These are phyloP conservation scores for Grantiella picta DNA, from an alignment of 2,113 vertebrate genomes.

Conservation along the genomic window DNA sequence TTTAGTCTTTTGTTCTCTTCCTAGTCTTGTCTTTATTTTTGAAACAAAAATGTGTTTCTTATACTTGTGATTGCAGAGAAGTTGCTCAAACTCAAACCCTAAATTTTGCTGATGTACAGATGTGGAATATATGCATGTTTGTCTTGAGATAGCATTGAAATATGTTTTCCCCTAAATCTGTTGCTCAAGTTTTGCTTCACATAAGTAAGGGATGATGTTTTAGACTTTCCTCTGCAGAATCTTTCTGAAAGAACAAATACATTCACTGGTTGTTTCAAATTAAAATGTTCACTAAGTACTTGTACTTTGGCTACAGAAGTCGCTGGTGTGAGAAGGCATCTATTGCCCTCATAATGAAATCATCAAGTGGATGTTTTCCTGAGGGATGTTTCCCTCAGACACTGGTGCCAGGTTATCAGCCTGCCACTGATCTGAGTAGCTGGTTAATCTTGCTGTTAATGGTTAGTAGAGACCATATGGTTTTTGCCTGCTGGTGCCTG, in stretches of 20 bases:
- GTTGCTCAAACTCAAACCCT: background rate
- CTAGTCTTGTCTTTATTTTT: background rate
- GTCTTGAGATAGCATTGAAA: background rate
- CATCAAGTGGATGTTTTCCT: background rate
- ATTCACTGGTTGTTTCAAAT: background rate
- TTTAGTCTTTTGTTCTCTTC: background rate
- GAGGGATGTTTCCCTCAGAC: background rate
- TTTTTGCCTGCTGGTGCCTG: background rate
- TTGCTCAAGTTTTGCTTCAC: background rate
- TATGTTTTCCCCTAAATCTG: background rate
- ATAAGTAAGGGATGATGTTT: background rate
- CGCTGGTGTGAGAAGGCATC: background rate
- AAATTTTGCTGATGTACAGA: background rate
- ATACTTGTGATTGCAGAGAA: background rate
- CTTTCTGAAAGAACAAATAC: background rate
- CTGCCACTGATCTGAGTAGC: background rate
- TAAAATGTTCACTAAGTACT: background rate
- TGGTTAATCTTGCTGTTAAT: background rate
- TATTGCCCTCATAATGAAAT: background rate
- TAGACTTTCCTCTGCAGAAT: background rate
- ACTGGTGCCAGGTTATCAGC: background rate
- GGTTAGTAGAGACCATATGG: background rate
- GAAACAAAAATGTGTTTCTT: background rate
- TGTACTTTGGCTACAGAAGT: background rate
- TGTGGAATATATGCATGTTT: rapidly evolving